Evolutionary conservation across 2,113 vertebrate genomes (phyloP).

Genomic region (Tiliqua scincoides): DNA sequence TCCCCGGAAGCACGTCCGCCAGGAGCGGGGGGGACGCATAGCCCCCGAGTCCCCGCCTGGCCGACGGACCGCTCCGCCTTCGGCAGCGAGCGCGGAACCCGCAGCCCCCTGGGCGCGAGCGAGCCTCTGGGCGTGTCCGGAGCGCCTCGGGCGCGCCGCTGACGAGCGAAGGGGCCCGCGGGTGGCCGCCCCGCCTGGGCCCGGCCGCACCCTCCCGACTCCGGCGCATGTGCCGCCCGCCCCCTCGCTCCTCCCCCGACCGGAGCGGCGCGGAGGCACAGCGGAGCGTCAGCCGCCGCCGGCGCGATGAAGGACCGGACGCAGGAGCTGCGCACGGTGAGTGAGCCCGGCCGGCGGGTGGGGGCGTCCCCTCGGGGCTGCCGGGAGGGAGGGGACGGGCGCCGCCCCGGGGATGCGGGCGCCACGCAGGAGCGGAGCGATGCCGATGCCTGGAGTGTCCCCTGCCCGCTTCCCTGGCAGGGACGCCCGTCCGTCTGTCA

Average conservation of each 20-base stretch:
- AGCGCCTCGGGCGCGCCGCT: neutral
- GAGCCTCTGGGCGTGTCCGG: neutral
- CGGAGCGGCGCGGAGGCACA: neutral
- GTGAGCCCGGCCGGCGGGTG: neutral
- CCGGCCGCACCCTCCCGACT: neutral
- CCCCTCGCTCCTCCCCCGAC: neutral
- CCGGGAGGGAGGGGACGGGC: no score
- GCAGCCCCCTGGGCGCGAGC: no score
- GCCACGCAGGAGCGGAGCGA: neutral
- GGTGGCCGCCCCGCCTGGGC: neutral
- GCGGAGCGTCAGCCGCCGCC: neutral
- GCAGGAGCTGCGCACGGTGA: conserved; percentile 56
- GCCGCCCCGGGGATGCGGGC: neutral
- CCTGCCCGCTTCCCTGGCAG: no score
- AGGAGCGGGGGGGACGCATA: no score
- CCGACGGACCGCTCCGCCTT: no score
- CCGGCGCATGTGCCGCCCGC: conserved; percentile 1
- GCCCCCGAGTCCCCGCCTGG: no score
- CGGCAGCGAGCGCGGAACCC: no score
- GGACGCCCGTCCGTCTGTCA: no score
- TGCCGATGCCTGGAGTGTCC: no score
- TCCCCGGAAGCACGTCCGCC: no score
- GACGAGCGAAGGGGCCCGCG: no score
- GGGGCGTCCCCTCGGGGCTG: no score
- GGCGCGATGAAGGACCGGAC: conserved; percentile 56